Conservation (phyloP, 1,140 invertebrate genomes). For the Bactericera cockerelli region DNA sequence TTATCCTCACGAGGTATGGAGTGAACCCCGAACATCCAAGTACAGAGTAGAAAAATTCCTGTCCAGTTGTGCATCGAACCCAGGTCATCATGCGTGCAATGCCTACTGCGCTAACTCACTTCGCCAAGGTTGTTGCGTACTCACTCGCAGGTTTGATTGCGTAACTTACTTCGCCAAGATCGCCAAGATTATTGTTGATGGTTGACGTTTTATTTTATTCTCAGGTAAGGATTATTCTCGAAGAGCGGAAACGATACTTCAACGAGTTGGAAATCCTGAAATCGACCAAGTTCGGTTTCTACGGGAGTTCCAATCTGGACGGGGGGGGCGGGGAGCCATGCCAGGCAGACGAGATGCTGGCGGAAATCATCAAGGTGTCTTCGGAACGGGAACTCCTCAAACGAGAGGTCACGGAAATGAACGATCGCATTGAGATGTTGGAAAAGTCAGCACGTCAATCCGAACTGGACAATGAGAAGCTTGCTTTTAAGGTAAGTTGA, state of each 20-base stretch:
- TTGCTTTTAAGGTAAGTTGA: conserved; percentile 27
- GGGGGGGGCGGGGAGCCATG: conserved; percentile 11
- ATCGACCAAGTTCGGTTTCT: conserved; percentile 21
- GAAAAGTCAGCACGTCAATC: conserved; percentile 27
- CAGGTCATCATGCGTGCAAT: too few relatives aligned
- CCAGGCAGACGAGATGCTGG: conserved; percentile 21
- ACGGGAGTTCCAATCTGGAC: conserved; percentile 14
- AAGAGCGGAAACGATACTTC: conserved; percentile 24
- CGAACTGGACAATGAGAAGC: conserved; percentile 27
- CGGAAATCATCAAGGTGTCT: conserved; percentile 28
- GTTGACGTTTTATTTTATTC: too few relatives aligned
- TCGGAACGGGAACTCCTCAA: conserved; percentile 28
- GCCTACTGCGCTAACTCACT: too few relatives aligned
- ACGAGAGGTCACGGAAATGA: conserved; percentile 26
- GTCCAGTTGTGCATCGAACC: too few relatives aligned
- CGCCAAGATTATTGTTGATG: too few relatives aligned
- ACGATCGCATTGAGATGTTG: conserved; percentile 24
- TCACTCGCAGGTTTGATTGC: too few relatives aligned
- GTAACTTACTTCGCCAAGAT: too few relatives aligned
- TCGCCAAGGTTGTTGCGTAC: too few relatives aligned
- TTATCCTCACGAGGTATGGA: too few relatives aligned
- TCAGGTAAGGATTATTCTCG: conserved; percentile 26
- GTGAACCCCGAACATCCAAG: too few relatives aligned
- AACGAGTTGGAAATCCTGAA: conserved; percentile 26
- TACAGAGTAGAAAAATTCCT: too few relatives aligned